phyloP scores from a whole-genome alignment of 2,888 invertebrate genomes.

The Athrips mouffetella region DNA sequence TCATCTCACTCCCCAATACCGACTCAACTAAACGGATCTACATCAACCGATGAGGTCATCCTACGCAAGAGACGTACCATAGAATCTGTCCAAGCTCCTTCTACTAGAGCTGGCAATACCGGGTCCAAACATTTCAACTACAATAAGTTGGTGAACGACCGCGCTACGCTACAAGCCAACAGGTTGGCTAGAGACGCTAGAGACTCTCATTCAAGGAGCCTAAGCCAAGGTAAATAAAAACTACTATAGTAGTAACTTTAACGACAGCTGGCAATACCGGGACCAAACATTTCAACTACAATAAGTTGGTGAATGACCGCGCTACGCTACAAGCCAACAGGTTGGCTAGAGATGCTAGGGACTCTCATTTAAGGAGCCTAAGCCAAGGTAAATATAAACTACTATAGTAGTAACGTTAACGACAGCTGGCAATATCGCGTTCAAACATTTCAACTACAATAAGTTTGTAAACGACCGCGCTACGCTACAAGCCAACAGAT shows the following conservation, averaged over 20 bases:
- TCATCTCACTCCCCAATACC: not conserved
- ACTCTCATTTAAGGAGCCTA: conserved; percentile 54
- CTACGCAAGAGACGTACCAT: conserved; percentile 65
- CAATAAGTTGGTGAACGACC: conserved; percentile 88
- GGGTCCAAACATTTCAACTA: conserved; percentile 87
- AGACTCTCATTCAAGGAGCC: conserved; percentile 53
- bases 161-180: conserved; percentile 32
- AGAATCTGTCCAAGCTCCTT: conserved; percentile 62
- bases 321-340: conserved; percentile 29
- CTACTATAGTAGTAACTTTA: too few species aligned
- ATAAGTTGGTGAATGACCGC: conserved; percentile 83
- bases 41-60: conserved; percentile 44
- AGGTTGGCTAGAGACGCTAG: conserved; percentile 36
- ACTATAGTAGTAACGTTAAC: too few species aligned
- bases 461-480: conserved; percentile 83
- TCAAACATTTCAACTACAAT: not conserved
- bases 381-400: conserved; percentile 56
- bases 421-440: conserved; percentile 44
- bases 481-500: conserved; percentile 26
- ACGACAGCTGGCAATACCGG: conserved; percentile 50
- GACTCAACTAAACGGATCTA: not conserved
- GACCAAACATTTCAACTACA: not conserved
- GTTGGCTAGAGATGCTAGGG: conserved; percentile 38
- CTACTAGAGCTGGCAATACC: conserved; percentile 55
- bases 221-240: conserved; percentile 57